Evolutionary conservation across 2,113 vertebrate genomes (phyloP).

Genomic region (Alaudala cheleensis): DNA sequence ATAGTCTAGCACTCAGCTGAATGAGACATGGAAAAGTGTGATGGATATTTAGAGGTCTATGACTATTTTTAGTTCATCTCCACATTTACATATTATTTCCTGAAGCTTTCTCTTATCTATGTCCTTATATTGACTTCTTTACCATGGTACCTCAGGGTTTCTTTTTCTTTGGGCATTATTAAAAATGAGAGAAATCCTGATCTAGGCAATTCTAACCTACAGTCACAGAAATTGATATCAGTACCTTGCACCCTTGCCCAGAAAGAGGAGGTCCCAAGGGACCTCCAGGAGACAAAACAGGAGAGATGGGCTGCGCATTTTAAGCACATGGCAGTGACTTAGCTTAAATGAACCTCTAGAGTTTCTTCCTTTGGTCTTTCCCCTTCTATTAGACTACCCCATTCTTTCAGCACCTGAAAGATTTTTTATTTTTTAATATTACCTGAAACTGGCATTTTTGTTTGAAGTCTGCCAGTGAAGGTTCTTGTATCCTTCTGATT

Average conservation of each 20-base stretch:
- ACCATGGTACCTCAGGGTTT: neutral
- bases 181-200: neutral
- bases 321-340: neutral
- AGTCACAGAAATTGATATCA: neutral
- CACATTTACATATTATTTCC: neutral
- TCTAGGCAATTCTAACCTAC: neutral
- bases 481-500: neutral
- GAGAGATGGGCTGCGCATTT: neutral
- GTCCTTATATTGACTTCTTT: neutral
- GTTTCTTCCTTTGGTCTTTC: neutral
- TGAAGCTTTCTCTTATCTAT: neutral
- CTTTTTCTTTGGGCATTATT: slow-evolving; percentile 11
- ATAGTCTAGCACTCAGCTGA: neutral
- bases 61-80: neutral
- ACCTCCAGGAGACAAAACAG: neutral
- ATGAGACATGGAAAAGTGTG: neutral
- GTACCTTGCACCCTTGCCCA: neutral
- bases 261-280: neutral
- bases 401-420: neutral
- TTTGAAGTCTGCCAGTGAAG: neutral
- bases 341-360: neutral
- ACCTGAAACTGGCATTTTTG: neutral
- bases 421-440: neutral
- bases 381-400: neutral
- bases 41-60: neutral